Evolutionary conservation across 2,888 invertebrate species (phyloP).

Genomic region (Apodemia zela): DNA sequence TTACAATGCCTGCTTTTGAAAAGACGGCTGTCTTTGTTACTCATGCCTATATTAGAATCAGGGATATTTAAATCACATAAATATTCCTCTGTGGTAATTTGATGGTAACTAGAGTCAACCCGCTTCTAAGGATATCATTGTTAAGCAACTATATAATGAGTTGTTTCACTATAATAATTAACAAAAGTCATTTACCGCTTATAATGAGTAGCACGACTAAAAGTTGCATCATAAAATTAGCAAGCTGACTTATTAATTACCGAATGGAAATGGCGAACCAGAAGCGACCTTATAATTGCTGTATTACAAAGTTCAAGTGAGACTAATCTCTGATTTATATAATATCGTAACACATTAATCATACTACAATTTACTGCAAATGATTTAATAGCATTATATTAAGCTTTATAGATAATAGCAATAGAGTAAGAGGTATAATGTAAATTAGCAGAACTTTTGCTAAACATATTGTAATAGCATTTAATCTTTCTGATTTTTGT

Average conservation of each 20-base stretch:
- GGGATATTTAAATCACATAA: no score
- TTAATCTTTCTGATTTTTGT: background rate
- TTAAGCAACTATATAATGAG: background rate
- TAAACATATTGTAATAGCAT: background rate
- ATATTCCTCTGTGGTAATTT: no score
- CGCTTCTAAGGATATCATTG: no score
- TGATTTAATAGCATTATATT: constrained; percentile 9
- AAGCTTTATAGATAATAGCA: background rate
- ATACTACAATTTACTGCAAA: constrained; percentile 5
- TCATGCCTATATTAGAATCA: no score
- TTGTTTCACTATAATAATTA: background rate
- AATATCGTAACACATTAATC: constrained; percentile 27
- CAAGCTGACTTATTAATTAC: constrained; percentile 16
- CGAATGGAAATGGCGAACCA: constrained; percentile 37
- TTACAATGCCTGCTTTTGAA: no score
- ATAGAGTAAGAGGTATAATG: background rate
- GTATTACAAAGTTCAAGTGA: constrained; percentile 52
- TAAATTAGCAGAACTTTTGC: background rate
- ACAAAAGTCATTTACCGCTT: background rate
- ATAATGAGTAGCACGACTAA: background rate
- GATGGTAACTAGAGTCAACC: no score
- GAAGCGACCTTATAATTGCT: constrained; percentile 50
- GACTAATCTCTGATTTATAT: constrained; percentile 56
- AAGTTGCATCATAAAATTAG: constrained; percentile 3
- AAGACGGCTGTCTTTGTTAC: no score